phyloP scores from a whole-genome alignment of 35 echinoderm and acorn worm species.

The Amphiura filiformis region DNA sequence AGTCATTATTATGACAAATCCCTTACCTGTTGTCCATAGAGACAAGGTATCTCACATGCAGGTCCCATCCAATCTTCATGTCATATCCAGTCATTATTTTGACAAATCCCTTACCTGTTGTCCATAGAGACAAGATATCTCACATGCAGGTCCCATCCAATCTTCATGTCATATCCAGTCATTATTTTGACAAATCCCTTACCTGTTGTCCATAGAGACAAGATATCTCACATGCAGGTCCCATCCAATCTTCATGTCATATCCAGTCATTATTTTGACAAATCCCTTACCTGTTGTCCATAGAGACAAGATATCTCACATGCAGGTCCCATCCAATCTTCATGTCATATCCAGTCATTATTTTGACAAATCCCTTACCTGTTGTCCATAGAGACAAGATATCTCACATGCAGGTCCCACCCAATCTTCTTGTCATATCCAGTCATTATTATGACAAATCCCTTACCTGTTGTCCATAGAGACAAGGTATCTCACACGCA shows the following conservation, averaged over 20 bases:
- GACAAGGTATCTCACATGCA: constrained; percentile 69
- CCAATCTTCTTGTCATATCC: constrained; percentile 30
- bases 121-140: constrained; percentile 61
- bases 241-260: constrained; percentile 65
- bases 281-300: constrained; percentile 40
- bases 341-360: neutral
- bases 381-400: constrained; percentile 61
- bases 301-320: constrained; percentile 66
- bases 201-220: constrained; percentile 58
- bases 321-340: constrained; percentile 73
- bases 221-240: constrained; percentile 63
- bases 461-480: constrained; percentile 47
- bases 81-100: neutral
- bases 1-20: too few species aligned
- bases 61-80: constrained; percentile 77
- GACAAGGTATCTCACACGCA: constrained; percentile 84
- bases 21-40: constrained; percentile 45
- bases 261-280: too few species aligned
- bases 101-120: constrained; percentile 24
- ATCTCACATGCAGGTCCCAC: constrained; percentile 90
- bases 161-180: neutral
- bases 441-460: too few species aligned
- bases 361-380: constrained; percentile 20
- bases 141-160: constrained; percentile 80
- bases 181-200: too few species aligned